Evolutionary conservation across 2,888 invertebrate genomes (phyloP), one percentile per base, ranked within the genome.

Genomic region (Caenorhabditis japonica): DNA sequence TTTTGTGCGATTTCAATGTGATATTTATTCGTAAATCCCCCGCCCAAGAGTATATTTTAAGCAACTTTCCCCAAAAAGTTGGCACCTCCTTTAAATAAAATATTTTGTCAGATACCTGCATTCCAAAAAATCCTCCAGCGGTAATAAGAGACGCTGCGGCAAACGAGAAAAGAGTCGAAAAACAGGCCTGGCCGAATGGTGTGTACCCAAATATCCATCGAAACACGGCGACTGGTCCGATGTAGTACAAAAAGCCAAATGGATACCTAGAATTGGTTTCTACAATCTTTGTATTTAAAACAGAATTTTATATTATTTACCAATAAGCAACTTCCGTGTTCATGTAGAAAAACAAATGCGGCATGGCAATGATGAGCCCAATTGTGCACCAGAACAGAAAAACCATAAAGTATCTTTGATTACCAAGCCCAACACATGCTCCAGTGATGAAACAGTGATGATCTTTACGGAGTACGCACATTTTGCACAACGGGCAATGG

Each of bases 391-490:
- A 87, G 61, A 89, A 82, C 17, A 87, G 83, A 61, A 88, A 88
- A 0, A 88, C 84, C 41, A 89, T 83, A 71, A 89, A 89, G 71
- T 88, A 89, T 21, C 89, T 82, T 81, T 85, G 89, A 79, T 89
- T 89, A 58, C 88, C 88, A 49, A 89, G 85, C 0, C 89, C 89
- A 0, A 89, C 87, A 75, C 89, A 89, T 27, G 87, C 88, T 12
- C 85, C 85, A 7, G 84, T 83, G 66, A 89, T 85, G 53, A 88
- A 89, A 75, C 89, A 89, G 68, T 89, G 89, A 66, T 89, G 89
- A 76, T 89, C 89, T 47, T 88, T 87, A 13, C 89, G 87, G 13
- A 89, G 75, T 10, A 89, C 84, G 69, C 89, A 89, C 71, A 79
- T 58, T 74, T 88, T 75, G 72, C 89, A 89, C 10, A 89, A 74